Evolutionary conservation across 2,888 invertebrate species (phyloP).

Genomic region (Romanomermis culicivorax): DNA sequence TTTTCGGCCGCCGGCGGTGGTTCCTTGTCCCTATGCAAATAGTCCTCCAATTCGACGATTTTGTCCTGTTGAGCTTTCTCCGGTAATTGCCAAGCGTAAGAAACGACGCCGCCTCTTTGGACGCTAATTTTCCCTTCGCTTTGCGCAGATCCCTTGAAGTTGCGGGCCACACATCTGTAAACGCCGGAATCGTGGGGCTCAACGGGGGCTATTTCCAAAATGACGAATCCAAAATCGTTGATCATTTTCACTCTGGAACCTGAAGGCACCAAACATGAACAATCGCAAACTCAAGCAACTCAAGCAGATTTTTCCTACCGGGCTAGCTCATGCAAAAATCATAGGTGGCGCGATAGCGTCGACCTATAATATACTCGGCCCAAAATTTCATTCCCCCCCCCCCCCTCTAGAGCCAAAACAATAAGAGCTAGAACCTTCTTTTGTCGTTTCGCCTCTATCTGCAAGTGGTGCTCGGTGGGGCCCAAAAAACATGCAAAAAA

Average conservation of each 20-base stretch:
- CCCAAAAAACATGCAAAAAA: no score
- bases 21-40: constrained; percentile 43
- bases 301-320: no score
- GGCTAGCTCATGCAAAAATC: no score
- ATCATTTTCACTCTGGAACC: constrained; percentile 47
- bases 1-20: constrained; percentile 8
- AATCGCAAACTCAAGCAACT: no score
- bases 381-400: no score
- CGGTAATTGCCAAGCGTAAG: constrained; percentile 25
- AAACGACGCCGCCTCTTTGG: constrained; percentile 18
- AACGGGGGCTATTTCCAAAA: constrained; percentile 61
- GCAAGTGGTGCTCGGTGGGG: no score
- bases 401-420: no score
- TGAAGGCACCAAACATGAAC: not conserved
- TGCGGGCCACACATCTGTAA: constrained; percentile 64
- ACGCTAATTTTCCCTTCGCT: constrained; percentile 32
- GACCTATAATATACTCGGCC: no score
- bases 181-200: constrained; percentile 80
- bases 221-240: constrained; percentile 84
- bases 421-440: no score
- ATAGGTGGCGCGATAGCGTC: no score
- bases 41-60: constrained; percentile 72
- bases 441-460: no score
- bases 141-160: constrained; percentile 72
- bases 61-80: constrained; percentile 41